Conservation (phyloP, 2,888 invertebrate species). For the Eupithecia subumbrata region DNA sequence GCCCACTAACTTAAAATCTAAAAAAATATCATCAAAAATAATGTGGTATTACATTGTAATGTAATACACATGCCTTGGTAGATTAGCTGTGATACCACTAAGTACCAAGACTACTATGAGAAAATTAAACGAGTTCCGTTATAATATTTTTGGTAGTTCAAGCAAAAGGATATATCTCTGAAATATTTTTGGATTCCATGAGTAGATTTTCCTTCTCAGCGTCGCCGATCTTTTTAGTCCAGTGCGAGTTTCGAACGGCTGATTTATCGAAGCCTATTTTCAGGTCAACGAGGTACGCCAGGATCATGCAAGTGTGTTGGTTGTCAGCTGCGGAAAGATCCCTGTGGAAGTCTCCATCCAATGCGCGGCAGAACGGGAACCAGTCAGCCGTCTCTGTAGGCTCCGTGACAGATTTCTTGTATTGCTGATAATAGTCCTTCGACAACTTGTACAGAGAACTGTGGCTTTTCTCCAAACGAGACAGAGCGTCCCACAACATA, state of each 20-base stretch:
- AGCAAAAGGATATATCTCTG: not conserved
- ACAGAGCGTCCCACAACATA: slow-evolving; percentile 30
- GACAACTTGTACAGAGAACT: slow-evolving; percentile 24
- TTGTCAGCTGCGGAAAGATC: slow-evolving; percentile 26
- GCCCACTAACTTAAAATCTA: not conserved
- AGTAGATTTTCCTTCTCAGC: not conserved
- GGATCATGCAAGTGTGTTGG: slow-evolving; percentile 19
- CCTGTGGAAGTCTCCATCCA: slow-evolving; percentile 27
- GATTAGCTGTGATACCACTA: not conserved
- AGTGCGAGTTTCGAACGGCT: slow-evolving; percentile 30
- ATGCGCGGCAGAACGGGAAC: slow-evolving; percentile 37
- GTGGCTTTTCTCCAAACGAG: not conserved
- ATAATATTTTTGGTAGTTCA: not conserved
- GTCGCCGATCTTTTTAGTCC: slow-evolving; percentile 19
- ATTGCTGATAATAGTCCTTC: slow-evolving; percentile 29
- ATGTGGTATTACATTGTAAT: too few relatives aligned
- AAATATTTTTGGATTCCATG: not conserved
- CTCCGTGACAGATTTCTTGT: slow-evolving; percentile 15
- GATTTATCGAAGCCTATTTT: slow-evolving; percentile 36
- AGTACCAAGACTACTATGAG: not conserved
- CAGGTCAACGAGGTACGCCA: slow-evolving; percentile 38
- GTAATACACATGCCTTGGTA: not conserved
- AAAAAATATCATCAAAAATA: not conserved
- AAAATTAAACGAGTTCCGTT: not conserved
- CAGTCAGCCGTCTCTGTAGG: slow-evolving; percentile 20